A percentile compares a stretch with the other conserved stretches of the same genome.
These are phyloP conservation scores for Hemicrepidius hirtus DNA, from an alignment of 2,888 invertebrate species.

Conservation along the genomic window DNA sequence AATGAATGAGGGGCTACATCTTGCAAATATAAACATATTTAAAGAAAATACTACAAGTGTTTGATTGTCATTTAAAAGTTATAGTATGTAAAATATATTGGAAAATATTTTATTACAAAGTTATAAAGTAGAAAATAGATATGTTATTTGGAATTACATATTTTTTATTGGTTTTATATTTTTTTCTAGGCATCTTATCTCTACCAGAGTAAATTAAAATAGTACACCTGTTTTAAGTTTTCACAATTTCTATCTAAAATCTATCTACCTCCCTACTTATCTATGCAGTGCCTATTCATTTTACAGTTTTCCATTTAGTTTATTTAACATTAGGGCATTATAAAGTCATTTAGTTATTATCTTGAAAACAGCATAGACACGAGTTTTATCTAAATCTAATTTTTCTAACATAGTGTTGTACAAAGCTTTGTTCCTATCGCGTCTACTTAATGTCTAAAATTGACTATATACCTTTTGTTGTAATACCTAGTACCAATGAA, in stretches of 20 bases:
- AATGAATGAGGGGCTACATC: conserved; percentile 40
- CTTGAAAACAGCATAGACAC: conserved; percentile 19
- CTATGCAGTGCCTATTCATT: neutral
- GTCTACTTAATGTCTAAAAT: conserved; percentile 3
- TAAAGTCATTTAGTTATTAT: conserved; percentile 22
- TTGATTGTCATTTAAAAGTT: conserved; percentile 50
- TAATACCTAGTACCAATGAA: neutral
- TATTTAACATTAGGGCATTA: conserved; percentile 5
- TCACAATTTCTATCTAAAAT: neutral
- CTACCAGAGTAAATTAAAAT: conserved; percentile 21
- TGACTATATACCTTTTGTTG: neutral
- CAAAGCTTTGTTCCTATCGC: neutral
- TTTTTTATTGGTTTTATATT: conserved; percentile 29
- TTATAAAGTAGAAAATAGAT: conserved; percentile 51
- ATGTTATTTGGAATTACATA: conserved; percentile 44
- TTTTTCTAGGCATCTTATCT: conserved; percentile 14
- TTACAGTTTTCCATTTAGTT: neutral
- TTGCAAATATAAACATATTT: conserved; percentile 35
- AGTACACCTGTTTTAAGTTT: neutral
- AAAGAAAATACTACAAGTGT: conserved; percentile 31
- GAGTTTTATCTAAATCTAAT: neutral
- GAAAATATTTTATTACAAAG: conserved; percentile 47
- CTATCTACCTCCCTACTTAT: neutral
- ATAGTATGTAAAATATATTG: conserved; percentile 47
- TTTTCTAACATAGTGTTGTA: neutral